phyloP scores from a whole-genome alignment of 2,888 invertebrate species.

The Platyscelio sp. region DNA sequence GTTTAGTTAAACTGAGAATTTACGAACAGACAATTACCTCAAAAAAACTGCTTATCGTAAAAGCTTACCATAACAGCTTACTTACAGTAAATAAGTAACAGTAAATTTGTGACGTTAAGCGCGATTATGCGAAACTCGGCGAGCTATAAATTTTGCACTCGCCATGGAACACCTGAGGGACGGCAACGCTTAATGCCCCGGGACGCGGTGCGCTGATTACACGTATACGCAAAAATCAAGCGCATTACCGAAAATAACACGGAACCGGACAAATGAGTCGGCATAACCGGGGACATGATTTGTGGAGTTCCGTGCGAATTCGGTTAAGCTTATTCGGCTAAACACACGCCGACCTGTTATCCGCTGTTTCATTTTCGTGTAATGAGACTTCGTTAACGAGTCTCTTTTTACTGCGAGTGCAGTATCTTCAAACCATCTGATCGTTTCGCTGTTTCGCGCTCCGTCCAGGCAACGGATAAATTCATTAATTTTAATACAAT shows the following conservation, averaged over 20 bases:
- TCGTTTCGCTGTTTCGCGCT: no score
- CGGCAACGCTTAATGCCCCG: no score
- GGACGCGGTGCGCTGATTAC: conserved; percentile 56
- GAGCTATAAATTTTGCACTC: conserved; percentile 53
- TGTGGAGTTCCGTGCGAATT: conserved; percentile 48
- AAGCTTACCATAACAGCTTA: no score
- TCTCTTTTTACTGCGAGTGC: neutral
- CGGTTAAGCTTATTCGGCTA: conserved; percentile 40
- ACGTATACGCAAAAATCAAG: conserved; percentile 57
- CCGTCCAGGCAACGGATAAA: no score
- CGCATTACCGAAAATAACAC: conserved; percentile 43
- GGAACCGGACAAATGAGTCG: conserved; percentile 48
- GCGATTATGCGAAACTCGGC: conserved; percentile 61
- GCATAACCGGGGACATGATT: no score
- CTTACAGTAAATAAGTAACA: conserved; percentile 65
- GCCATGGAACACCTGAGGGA: conserved; percentile 59
- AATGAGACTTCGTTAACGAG: conserved; percentile 18
- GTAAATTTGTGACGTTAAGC: conserved; percentile 61
- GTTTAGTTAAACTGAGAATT: no score
- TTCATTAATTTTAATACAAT: no score
- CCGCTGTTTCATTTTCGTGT: conserved; percentile 14
- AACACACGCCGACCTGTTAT: conserved; percentile 8
- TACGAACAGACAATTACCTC: no score
- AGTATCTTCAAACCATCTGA: no score
- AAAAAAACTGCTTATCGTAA: no score